A percentile compares a stretch with the other conserved stretches of the same genome.
Conservation (phyloP, 2,888 invertebrate genomes). For the Leistus spinibarbis region DNA sequence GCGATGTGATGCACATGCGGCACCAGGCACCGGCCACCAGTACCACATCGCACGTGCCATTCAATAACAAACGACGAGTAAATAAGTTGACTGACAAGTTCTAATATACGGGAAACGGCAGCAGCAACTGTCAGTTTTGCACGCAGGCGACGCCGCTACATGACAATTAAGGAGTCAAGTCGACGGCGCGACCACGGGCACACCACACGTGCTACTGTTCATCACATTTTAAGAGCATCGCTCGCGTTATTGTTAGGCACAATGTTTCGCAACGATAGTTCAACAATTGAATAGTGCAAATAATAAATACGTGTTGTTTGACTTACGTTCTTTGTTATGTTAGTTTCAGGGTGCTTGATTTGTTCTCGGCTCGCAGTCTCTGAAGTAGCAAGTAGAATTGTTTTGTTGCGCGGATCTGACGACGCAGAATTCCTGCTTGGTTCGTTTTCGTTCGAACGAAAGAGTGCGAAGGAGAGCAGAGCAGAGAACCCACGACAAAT, state of each 20-base stretch:
- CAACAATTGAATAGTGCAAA: neutral
- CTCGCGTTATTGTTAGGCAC: no score
- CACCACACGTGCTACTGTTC: neutral
- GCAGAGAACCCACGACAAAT: conserved; percentile 1
- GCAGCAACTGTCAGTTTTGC: neutral
- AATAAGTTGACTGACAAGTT: neutral
- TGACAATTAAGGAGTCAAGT: no score
- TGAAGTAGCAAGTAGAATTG: neutral
- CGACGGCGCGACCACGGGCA: neutral
- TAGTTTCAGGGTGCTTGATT: neutral
- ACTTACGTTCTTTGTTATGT: neutral
- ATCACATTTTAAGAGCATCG: neutral
- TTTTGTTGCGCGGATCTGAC: conserved; percentile 8
- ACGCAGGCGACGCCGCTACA: neutral
- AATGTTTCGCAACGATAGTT: no score
- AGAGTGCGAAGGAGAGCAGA: neutral
- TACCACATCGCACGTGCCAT: conserved; percentile 6
- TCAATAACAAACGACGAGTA: conserved; percentile 6
- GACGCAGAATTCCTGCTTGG: conserved; percentile 5
- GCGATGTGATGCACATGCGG: conserved; percentile 9
- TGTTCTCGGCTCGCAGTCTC: neutral
- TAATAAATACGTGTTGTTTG: neutral
- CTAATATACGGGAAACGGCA: neutral
- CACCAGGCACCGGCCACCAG: no score
- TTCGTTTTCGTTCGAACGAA: neutral